Conservation (phyloP, 2,797 vertebrate genomes). For the Onychomys torridus region DNA sequence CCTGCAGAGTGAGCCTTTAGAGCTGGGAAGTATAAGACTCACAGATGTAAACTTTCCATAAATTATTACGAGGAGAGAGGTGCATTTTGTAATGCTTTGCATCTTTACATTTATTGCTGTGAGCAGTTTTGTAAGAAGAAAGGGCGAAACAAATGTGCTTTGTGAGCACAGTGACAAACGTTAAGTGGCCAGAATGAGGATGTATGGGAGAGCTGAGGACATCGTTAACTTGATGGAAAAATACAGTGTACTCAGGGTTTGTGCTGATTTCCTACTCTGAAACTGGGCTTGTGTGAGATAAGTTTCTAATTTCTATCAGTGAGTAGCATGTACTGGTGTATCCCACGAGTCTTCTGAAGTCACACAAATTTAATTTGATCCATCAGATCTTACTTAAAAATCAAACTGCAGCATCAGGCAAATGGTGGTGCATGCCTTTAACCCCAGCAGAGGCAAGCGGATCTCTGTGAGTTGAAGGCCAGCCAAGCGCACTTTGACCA, state of each 20-base stretch:
- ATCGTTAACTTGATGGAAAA: slow-evolving; percentile 9
- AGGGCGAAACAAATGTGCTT: slow-evolving; percentile 53
- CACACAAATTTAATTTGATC: slow-evolving; percentile 10
- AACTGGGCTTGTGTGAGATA: slow-evolving; percentile 7
- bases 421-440: not conserved
- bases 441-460: not conserved
- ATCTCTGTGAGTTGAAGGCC: not conserved
- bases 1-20: not conserved
- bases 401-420: not conserved
- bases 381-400: not conserved
- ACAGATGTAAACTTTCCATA: slow-evolving; percentile 18
- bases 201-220: slow-evolving; percentile 22
- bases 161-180: slow-evolving; percentile 58
- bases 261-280: slow-evolving; percentile 20
- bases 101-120: slow-evolving; percentile 58
- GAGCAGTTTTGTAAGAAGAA: slow-evolving; percentile 33
- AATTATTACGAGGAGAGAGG: slow-evolving; percentile 38
- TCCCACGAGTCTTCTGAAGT: slow-evolving; percentile 3
- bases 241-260: not conserved
- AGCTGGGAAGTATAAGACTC: not conserved
- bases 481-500: not conserved
- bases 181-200: slow-evolving; percentile 62
- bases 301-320: slow-evolving; percentile 65
- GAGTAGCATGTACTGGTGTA: not conserved
- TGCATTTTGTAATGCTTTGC: not conserved